These are phyloP conservation scores for Macrophya annulata DNA, from an alignment of 2,888 invertebrate species.

Conservation along the genomic window DNA sequence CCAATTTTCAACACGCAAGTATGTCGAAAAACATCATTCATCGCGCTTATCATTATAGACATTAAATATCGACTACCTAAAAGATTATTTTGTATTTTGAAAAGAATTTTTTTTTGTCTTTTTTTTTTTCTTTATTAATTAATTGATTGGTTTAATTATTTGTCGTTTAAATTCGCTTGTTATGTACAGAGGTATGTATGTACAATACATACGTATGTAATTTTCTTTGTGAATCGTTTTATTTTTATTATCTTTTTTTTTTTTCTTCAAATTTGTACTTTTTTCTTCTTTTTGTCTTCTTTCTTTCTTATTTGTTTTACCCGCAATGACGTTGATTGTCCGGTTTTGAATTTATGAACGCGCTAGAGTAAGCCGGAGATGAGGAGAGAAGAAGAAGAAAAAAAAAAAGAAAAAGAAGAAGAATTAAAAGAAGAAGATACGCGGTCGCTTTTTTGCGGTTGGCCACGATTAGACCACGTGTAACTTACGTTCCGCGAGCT, in stretches of 20 bases:
- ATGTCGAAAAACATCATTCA: neutral
- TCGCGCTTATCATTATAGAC: neutral
- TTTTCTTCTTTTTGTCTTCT: neutral
- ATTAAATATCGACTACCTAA: neutral
- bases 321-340: neutral
- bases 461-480: slow-evolving; percentile 50
- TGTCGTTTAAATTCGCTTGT: neutral
- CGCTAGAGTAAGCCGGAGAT: neutral
- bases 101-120: neutral
- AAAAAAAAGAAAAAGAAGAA: neutral
- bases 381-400: too few relatives aligned
- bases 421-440: neutral
- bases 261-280: neutral
- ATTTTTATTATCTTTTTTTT: neutral
- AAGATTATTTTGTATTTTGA: too few relatives aligned
- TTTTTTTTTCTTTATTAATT: neutral
- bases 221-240: neutral
- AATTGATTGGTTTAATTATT: neutral
- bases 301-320: neutral
- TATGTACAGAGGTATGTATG: neutral
- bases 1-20: neutral
- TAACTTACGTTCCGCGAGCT: neutral
- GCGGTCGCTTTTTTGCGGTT: slow-evolving; percentile 25
- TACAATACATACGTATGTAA: too few relatives aligned
- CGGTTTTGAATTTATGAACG: slow-evolving; percentile 3